Percentiles rank a stretch among this genome's conserved stretches.
phyloP scores from a whole-genome alignment of 2,797 vertebrate genomes.

The Parauchenoglanis ngamensis region DNA sequence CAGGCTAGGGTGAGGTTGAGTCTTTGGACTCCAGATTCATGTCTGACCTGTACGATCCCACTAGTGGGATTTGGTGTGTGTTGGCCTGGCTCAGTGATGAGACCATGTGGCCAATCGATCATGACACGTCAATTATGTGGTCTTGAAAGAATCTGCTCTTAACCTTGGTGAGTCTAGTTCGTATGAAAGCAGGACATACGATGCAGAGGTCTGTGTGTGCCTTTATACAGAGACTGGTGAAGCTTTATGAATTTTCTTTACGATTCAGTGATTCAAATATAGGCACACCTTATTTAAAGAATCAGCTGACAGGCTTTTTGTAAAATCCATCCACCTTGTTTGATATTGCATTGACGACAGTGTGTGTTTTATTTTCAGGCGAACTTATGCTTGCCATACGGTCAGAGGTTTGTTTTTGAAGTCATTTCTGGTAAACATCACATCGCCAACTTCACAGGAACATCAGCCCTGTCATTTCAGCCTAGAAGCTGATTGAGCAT shows the following conservation, averaged over 20 bases:
- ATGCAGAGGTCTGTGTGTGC: constrained; percentile 1
- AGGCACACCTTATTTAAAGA: constrained; percentile 21
- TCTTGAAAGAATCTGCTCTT: constrained; percentile 75
- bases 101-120: constrained; percentile 74
- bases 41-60: constrained; percentile 72
- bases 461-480: constrained; percentile 55
- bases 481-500: constrained; percentile 21
- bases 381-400: constrained; percentile 25
- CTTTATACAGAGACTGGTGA: background rate
- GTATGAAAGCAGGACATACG: constrained; percentile 28
- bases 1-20: constrained; percentile 43
- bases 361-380: constrained; percentile 8
- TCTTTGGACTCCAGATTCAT: constrained; percentile 65
- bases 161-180: constrained; percentile 58
- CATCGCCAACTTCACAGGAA: constrained; percentile 45
- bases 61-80: constrained; percentile 67
- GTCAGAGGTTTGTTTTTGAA: constrained; percentile 41
- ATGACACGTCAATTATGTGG: constrained; percentile 73
- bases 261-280: constrained; percentile 3
- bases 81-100: constrained; percentile 66
- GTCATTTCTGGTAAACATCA: constrained; percentile 57
- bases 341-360: constrained; percentile 4
- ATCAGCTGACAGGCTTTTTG: constrained; percentile 44
- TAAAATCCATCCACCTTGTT: constrained; percentile 16
- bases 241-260: constrained; percentile 13